phyloP scores from a whole-genome alignment of 2,797 vertebrate species.

The Coregonus suidteri region DNA sequence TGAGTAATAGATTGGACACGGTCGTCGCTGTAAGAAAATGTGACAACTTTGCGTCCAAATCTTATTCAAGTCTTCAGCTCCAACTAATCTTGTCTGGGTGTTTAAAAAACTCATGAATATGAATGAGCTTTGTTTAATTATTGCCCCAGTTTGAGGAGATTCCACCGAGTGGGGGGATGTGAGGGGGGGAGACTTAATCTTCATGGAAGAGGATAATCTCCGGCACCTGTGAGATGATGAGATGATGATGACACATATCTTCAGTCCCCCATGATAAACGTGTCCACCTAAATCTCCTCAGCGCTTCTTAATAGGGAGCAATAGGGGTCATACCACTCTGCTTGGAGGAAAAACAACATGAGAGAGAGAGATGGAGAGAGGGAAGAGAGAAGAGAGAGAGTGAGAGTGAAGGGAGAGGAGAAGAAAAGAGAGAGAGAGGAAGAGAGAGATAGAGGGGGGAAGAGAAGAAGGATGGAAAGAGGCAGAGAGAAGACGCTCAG shows the following conservation, averaged over 20 bases:
- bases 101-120: constrained; percentile 44
- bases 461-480: neutral
- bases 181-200: constrained; percentile 25
- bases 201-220: constrained; percentile 36
- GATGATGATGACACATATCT: constrained; percentile 22
- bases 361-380: neutral
- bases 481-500: neutral
- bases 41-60: constrained; percentile 42
- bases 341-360: neutral
- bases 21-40: constrained; percentile 32
- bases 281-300: constrained; percentile 19
- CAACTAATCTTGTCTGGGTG: constrained; percentile 22
- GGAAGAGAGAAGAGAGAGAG: neutral
- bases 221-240: constrained; percentile 35
- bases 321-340: constrained; percentile 2
- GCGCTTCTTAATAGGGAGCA: constrained; percentile 30
- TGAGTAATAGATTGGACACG: constrained; percentile 59
- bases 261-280: constrained; percentile 14
- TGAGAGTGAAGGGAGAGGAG: neutral
- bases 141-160: constrained; percentile 31
- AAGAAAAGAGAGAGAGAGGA: constrained; percentile 6
- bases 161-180: neutral
- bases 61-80: constrained; percentile 23
- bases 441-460: neutral
- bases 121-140: constrained; percentile 47